Conservation (phyloP, 2,113 vertebrate species). For the Heterochromis multidens region DNA sequence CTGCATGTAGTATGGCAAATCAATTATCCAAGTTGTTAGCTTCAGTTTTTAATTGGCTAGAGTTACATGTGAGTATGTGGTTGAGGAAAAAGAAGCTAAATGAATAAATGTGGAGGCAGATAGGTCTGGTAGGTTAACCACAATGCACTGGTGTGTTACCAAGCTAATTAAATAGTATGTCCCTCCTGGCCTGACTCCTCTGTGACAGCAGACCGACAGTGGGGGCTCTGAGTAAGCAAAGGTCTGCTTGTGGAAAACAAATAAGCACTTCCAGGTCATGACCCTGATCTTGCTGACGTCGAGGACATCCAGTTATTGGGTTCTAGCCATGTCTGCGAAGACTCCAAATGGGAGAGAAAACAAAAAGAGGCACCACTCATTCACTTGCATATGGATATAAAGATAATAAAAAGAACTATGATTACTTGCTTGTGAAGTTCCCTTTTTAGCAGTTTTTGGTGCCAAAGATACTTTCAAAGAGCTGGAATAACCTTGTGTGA, state of each 20-base stretch:
- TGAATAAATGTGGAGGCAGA: slow-evolving; percentile 51
- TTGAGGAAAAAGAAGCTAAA: slow-evolving; percentile 27
- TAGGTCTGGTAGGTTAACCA: slow-evolving; percentile 62
- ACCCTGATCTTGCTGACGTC: slow-evolving; percentile 10
- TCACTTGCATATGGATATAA: not conserved
- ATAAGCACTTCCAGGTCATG: slow-evolving; percentile 52
- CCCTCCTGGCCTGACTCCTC: slow-evolving; percentile 44
- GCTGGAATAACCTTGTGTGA: slow-evolving; percentile 32
- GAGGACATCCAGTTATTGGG: not conserved
- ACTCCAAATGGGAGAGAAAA: not conserved
- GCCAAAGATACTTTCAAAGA: slow-evolving; percentile 21
- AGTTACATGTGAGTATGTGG: slow-evolving; percentile 34
- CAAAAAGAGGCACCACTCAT: not conserved
- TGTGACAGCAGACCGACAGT: slow-evolving; percentile 19
- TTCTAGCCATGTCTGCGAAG: not conserved
- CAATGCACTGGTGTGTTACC: slow-evolving; percentile 70
- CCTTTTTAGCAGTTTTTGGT: not conserved
- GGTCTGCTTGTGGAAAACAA: slow-evolving; percentile 43
- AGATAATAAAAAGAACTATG: rapidly evolving
- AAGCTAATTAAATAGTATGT: slow-evolving; percentile 72
- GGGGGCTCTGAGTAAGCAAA: slow-evolving; percentile 3
- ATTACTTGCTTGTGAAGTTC: not conserved
- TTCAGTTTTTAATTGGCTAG: slow-evolving; percentile 81
- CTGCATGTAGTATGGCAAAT: slow-evolving; percentile 71
- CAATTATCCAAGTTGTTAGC: slow-evolving; percentile 78